Evolutionary conservation across 2,113 vertebrate genomes (phyloP).

Genomic region (Poeciliopsis occidentalis): DNA sequence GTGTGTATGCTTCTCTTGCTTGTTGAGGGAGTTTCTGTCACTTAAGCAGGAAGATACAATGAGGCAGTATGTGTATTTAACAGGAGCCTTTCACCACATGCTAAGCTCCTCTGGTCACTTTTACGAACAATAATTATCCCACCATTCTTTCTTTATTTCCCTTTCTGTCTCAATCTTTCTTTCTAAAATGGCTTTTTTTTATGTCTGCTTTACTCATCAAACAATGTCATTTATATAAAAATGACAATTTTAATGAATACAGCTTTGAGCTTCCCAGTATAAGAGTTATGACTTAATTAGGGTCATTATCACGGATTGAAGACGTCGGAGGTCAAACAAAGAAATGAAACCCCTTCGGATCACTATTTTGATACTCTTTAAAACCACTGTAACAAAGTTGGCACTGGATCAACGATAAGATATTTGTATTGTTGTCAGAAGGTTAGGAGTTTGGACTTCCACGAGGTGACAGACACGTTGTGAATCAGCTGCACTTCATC

Average conservation of each 20-base stretch:
- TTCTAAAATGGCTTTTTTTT: not conserved
- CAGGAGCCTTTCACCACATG: slow-evolving; percentile 48
- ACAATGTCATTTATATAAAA: slow-evolving; percentile 1
- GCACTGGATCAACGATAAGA: too few species aligned
- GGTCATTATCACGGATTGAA: not conserved
- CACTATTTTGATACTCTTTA: not conserved
- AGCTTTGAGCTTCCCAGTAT: not conserved
- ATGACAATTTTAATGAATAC: not conserved
- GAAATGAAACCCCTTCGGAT: not conserved
- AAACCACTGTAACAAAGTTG: not conserved
- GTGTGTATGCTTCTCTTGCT: slow-evolving; percentile 7
- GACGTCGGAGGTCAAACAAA: not conserved
- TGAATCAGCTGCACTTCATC: too few species aligned
- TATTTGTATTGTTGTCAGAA: too few species aligned
- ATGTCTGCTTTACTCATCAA: slow-evolving; percentile 10
- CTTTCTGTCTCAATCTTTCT: too few species aligned
- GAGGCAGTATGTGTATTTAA: slow-evolving; percentile 64
- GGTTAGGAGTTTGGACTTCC: too few species aligned
- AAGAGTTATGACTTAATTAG: not conserved
- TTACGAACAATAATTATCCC: slow-evolving; percentile 28
- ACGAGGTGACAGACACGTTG: too few species aligned
- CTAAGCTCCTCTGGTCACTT: slow-evolving; percentile 29
- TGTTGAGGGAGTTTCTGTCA: slow-evolving; percentile 48
- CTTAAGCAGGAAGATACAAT: slow-evolving; percentile 64
- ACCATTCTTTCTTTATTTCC: not conserved